These are phyloP conservation scores for Tetramorium bicarinatum DNA, from an alignment of 2,888 invertebrate species.

Conservation along the genomic window DNA sequence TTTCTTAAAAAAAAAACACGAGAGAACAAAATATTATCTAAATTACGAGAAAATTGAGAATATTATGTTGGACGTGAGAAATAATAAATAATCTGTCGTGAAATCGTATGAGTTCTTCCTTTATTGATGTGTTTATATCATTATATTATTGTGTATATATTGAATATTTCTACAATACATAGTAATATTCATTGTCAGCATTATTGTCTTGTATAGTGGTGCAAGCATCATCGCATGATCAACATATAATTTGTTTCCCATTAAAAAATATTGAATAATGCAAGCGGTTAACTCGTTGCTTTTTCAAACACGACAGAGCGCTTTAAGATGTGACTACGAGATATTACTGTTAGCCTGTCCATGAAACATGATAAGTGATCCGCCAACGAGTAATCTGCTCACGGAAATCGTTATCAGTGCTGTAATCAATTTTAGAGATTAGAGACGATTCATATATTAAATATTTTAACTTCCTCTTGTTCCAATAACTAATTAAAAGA, in stretches of 20 bases:
- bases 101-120: background rate
- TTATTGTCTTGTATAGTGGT: background rate
- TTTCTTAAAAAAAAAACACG: background rate
- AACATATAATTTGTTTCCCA: constrained; percentile 10
- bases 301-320: background rate
- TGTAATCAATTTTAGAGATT: constrained; percentile 15
- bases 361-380: constrained; percentile 22
- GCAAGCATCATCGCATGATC: background rate
- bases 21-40: background rate
- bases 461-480: background rate
- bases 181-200: background rate
- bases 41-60: background rate
- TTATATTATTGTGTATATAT: background rate
- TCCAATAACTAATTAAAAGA: background rate
- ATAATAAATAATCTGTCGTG: background rate
- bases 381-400: background rate
- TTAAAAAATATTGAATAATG: background rate
- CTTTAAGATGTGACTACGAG: background rate
- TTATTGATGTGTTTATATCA: background rate
- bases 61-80: background rate
- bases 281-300: background rate
- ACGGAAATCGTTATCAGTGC: constrained; percentile 21
- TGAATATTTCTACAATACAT: background rate
- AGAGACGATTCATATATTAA: background rate
- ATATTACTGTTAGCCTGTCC: background rate